These are phyloP conservation scores for Pocillopora meandrina DNA, from an alignment of 92 coral and sea anemone species.

Conservation along the genomic window DNA sequence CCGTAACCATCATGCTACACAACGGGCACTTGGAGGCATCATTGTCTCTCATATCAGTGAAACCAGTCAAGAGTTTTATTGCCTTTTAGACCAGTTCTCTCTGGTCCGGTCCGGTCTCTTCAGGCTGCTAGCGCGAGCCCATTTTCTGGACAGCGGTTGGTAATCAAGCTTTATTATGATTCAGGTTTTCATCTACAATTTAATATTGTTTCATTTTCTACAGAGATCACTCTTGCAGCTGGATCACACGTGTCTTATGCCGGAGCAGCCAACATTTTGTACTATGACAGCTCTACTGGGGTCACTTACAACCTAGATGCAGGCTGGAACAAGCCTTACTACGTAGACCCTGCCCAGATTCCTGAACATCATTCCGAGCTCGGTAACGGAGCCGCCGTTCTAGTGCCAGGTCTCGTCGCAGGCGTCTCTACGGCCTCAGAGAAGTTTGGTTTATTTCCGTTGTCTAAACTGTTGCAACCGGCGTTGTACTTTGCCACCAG, in stretches of 20 bases:
- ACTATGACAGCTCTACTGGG: slow-evolving; percentile 75
- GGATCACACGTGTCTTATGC: slow-evolving; percentile 88
- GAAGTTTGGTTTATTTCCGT: slow-evolving; percentile 66
- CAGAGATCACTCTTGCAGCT: slow-evolving; percentile 56
- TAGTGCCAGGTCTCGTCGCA: slow-evolving; percentile 95
- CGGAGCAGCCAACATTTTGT: slow-evolving; percentile 82
- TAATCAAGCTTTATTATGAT: no score
- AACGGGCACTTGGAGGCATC: no score
- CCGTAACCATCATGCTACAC: no score
- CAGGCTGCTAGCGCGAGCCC: no score
- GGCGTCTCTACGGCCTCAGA: slow-evolving; percentile 86
- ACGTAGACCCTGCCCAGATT: slow-evolving; percentile 58
- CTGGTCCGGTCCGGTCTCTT: no score
- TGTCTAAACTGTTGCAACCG: slow-evolving; percentile 83
- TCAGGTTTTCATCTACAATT: background rate
- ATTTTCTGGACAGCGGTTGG: no score
- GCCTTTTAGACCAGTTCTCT: no score
- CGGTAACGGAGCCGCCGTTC: slow-evolving; percentile 88
- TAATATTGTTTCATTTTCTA: background rate
- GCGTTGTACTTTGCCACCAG: slow-evolving; percentile 83
- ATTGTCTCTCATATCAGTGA: no score
- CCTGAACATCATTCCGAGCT: slow-evolving; percentile 58
- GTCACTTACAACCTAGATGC: slow-evolving; percentile 81
- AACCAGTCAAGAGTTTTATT: no score
- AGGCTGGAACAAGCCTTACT: slow-evolving; percentile 86